Conservation (phyloP, 1,140 invertebrate species). For the Xylocopa sonorina region DNA sequence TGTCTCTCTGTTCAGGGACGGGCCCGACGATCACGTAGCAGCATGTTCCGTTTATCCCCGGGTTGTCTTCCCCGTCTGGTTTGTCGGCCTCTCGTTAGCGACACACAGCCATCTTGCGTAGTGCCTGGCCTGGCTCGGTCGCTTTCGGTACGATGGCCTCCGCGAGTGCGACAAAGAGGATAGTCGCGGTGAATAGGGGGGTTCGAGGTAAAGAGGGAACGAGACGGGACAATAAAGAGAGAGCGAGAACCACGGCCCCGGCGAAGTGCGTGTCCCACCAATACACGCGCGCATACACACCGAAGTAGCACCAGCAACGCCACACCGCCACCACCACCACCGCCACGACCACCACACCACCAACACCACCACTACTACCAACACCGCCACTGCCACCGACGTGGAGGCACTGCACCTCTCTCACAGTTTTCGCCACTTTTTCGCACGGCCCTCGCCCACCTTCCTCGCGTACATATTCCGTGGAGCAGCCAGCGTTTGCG, state of each 20-base stretch:
- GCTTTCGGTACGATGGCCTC: conserved; percentile 67
- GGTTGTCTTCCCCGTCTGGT: conserved; percentile 62
- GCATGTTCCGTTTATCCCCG: conserved; percentile 73
- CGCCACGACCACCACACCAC: conserved; percentile 26
- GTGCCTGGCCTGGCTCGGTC: conserved; percentile 67
- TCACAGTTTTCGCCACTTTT: conserved; percentile 64
- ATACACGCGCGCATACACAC: conserved; percentile 50
- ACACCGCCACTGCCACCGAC: conserved; percentile 50
- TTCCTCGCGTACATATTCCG: conserved; percentile 54
- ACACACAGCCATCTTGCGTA: conserved; percentile 75
- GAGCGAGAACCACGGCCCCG: conserved; percentile 45
- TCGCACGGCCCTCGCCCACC: conserved; percentile 48
- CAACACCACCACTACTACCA: conserved; percentile 31
- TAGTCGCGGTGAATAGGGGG: conserved; percentile 40
- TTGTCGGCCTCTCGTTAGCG: conserved; percentile 68
- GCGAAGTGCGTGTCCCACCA: conserved; percentile 55
- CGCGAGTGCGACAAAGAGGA: conserved; percentile 58
- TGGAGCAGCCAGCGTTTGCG: conserved; percentile 31
- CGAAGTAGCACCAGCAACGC: conserved; percentile 54
- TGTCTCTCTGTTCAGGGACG: conserved; percentile 75
- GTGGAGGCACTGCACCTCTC: conserved; percentile 45
- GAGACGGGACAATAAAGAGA: conserved; percentile 29
- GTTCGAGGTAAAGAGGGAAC: conserved; percentile 26
- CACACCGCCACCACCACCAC: conserved; percentile 24
- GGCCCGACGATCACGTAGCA: conserved; percentile 69